Conservation (phyloP, 2,797 vertebrate species). For the Macroramphosus scolopax region DNA sequence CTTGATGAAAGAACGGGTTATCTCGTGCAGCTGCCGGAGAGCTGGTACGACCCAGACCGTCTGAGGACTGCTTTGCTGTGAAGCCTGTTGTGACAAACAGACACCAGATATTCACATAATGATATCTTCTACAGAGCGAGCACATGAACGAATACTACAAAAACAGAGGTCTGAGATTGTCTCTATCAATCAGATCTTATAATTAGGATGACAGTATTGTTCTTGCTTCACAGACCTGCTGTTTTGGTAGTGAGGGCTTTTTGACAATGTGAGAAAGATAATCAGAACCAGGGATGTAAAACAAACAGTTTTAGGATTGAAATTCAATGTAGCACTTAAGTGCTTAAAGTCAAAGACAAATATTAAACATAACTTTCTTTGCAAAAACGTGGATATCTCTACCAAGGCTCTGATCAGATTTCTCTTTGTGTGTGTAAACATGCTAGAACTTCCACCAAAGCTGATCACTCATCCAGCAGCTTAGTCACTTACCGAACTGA, state of each 20-base stretch:
- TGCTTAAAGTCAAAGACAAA: slow-evolving; percentile 7
- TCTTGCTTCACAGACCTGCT: slow-evolving; percentile 8
- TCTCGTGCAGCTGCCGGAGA: slow-evolving; percentile 96
- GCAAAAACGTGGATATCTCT: too few species aligned
- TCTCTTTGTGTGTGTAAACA: slow-evolving; percentile 21
- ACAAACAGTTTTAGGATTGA: background rate
- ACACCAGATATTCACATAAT: slow-evolving; percentile 10
- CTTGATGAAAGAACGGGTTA: slow-evolving; percentile 98
- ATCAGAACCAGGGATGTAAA: slow-evolving; percentile 52
- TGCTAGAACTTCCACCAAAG: slow-evolving; percentile 52
- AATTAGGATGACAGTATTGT: slow-evolving; percentile 6
- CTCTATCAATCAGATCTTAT: slow-evolving; percentile 10
- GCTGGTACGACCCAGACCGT: slow-evolving; percentile 99
- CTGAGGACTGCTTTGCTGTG: slow-evolving; percentile 93
- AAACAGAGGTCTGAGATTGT: slow-evolving; percentile 13
- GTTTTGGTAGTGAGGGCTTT: slow-evolving; percentile 9
- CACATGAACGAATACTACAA: slow-evolving; percentile 5
- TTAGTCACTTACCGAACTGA: slow-evolving; percentile 40
- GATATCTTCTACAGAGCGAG: slow-evolving; percentile 6
- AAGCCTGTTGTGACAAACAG: slow-evolving; percentile 77
- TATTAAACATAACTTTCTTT: slow-evolving; percentile 16
- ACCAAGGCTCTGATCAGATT: slow-evolving; percentile 54
- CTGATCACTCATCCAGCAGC: slow-evolving; percentile 34
- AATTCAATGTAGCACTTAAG: too few species aligned
- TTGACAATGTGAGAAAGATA: slow-evolving; percentile 8